These are phyloP conservation scores for Drosophila dives DNA, from an alignment of 2,888 invertebrate genomes.

Conservation along the genomic window DNA sequence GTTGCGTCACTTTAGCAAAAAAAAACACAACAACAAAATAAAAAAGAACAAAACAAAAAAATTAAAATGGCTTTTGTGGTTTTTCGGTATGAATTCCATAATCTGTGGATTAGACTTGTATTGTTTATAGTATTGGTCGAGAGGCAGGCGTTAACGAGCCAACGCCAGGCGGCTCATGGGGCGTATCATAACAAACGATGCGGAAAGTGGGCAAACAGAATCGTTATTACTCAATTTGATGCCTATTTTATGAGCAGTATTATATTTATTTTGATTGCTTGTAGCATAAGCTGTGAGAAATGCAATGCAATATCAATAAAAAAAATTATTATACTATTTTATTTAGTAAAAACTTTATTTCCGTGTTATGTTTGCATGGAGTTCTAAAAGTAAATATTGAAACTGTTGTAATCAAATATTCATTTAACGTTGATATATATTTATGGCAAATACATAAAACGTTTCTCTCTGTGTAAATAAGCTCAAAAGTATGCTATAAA, in stretches of 20 bases:
- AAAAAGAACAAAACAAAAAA: neutral
- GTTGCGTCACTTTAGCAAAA: conserved; percentile 20
- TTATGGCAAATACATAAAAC: neutral
- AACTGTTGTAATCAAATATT: neutral
- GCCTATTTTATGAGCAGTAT: conserved; percentile 22
- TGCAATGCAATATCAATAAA: neutral
- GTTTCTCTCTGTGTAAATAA: conserved; percentile 23
- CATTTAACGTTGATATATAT: neutral
- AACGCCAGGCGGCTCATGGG: conserved; percentile 50
- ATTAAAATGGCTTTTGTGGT: conserved; percentile 49
- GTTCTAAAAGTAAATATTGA: neutral
- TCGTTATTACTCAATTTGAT: conserved; percentile 19
- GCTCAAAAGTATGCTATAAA: conserved; percentile 32
- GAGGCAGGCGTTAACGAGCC: conserved; percentile 52
- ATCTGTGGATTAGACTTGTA: conserved; percentile 67
- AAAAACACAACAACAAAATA: neutral
- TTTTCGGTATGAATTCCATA: conserved; percentile 61
- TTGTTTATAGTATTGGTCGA: conserved; percentile 36
- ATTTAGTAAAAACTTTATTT: neutral
- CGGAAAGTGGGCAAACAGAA: conserved; percentile 39
- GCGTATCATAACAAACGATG: conserved; percentile 52
- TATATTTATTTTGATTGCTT: conserved; percentile 22
- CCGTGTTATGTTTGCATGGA: neutral
- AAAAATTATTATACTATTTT: neutral
- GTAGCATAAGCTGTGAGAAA: neutral